Percentiles rank a stretch among this genome's conserved stretches.
phyloP scores from a whole-genome alignment of 1,140 invertebrate species.

The Drosophila ficusphila region DNA sequence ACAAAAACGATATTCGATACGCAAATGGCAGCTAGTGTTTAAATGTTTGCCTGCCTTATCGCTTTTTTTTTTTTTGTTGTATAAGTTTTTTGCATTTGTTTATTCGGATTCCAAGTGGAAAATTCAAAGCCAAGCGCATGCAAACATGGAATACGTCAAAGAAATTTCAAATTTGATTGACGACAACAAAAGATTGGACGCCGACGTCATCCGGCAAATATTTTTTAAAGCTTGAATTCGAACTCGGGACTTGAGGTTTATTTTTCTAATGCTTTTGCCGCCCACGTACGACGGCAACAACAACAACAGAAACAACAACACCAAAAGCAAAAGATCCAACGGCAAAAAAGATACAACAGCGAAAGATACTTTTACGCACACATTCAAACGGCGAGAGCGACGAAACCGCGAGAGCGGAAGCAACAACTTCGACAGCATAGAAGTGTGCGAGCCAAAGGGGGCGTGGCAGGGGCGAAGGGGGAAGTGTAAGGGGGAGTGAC shows the following conservation, averaged over 20 bases:
- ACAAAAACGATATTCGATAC: constrained; percentile 65
- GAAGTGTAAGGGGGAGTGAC: constrained; percentile 34
- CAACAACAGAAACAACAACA: constrained; percentile 31
- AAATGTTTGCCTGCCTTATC: constrained; percentile 73
- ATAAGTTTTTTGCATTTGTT: background rate
- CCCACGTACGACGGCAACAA: constrained; percentile 57
- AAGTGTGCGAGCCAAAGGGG: constrained; percentile 13
- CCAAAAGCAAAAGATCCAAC: constrained; percentile 30
- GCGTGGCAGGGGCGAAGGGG: constrained; percentile 37
- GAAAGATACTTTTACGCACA: constrained; percentile 70
- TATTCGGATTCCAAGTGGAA: constrained; percentile 14
- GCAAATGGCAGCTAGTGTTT: constrained; percentile 65
- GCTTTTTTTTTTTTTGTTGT: constrained; percentile 37
- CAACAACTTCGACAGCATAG: constrained; percentile 65
- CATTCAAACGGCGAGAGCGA: constrained; percentile 13
- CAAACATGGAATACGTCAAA: constrained; percentile 53
- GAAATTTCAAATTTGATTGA: constrained; percentile 63
- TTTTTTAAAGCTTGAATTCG: constrained; percentile 66
- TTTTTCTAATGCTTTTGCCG: constrained; percentile 63
- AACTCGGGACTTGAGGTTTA: constrained; percentile 61
- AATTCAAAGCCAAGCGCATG: constrained; percentile 32
- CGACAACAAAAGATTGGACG: constrained; percentile 39
- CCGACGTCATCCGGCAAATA: constrained; percentile 74
- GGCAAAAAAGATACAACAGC: constrained; percentile 25
- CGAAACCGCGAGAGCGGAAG: constrained; percentile 66